phyloP scores from a whole-genome alignment of 2,888 invertebrate genomes.

The Aphrophora alni region DNA sequence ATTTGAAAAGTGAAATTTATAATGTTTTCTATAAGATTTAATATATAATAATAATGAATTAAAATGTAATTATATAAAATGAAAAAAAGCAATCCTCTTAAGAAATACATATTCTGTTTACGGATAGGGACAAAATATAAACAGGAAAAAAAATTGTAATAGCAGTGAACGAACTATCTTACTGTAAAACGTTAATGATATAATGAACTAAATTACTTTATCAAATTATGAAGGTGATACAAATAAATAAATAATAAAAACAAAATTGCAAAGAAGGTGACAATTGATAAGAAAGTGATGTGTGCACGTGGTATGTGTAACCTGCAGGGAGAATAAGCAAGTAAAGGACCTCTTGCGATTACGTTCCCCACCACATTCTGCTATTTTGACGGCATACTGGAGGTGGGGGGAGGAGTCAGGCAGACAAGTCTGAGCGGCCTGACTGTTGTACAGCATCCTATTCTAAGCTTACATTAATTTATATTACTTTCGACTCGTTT shows the following conservation, averaged over 20 bases:
- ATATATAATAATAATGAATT: no score
- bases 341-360: background rate
- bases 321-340: background rate
- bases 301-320: background rate
- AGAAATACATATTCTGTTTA: no score
- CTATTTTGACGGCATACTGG: conserved; percentile 15
- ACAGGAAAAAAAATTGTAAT: no score
- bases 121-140: no score
- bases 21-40: no score
- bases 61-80: no score
- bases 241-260: background rate
- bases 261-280: background rate
- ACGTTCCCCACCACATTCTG: conserved; percentile 1
- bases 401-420: conserved; percentile 39
- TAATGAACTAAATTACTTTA: no score
- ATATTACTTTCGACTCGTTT: background rate
- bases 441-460: conserved; percentile 23
- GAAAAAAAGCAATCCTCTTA: no score
- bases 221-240: no score
- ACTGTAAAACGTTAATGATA: no score
- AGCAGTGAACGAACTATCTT: no score
- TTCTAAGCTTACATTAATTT: background rate
- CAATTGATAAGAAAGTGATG: background rate
- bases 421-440: conserved; percentile 36
- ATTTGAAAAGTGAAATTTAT: no score